These are phyloP conservation scores for Metallyticus violacea DNA, from an alignment of 2,888 invertebrate species.

Conservation along the genomic window DNA sequence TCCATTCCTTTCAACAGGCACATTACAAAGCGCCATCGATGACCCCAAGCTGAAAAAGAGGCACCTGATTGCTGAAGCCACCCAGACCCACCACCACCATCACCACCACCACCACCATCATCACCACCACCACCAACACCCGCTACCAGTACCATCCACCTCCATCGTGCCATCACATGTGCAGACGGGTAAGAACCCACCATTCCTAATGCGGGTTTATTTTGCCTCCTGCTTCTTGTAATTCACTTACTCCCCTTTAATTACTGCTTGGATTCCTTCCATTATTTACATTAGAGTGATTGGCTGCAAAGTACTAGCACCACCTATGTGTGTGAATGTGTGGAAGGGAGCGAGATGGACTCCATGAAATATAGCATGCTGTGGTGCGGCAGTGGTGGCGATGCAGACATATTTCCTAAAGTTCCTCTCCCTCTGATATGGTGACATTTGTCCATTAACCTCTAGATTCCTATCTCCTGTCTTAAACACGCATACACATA, in stretches of 20 bases:
- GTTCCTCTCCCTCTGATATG: no score
- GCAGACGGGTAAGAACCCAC: conserved; percentile 57
- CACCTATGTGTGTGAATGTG: conserved; percentile 42
- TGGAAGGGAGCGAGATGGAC: background rate
- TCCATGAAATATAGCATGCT: conserved; percentile 40
- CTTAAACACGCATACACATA: background rate
- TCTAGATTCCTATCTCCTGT: background rate
- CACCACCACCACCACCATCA: conserved; percentile 27
- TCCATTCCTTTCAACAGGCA: conserved; percentile 18
- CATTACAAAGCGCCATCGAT: conserved; percentile 33
- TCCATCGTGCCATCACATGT: conserved; percentile 42
- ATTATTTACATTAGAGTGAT: conserved; percentile 40
- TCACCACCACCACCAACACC: conserved; percentile 27
- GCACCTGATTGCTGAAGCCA: conserved; percentile 48
- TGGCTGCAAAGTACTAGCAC: conserved; percentile 34
- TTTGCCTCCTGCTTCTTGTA: conserved; percentile 29
- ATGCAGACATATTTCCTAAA: no score
- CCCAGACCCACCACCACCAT: conserved; percentile 47
- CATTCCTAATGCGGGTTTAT: conserved; percentile 28
- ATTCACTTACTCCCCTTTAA: conserved; percentile 20
- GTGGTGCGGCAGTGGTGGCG: conserved; percentile 47
- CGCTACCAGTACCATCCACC: conserved; percentile 49
- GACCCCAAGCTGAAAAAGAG: conserved; percentile 49
- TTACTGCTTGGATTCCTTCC: conserved; percentile 52
- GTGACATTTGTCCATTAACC: no score